Base-by-base conservation (phyloP, 2,888 invertebrate genomes). In the Drosophila conformis region DNA sequence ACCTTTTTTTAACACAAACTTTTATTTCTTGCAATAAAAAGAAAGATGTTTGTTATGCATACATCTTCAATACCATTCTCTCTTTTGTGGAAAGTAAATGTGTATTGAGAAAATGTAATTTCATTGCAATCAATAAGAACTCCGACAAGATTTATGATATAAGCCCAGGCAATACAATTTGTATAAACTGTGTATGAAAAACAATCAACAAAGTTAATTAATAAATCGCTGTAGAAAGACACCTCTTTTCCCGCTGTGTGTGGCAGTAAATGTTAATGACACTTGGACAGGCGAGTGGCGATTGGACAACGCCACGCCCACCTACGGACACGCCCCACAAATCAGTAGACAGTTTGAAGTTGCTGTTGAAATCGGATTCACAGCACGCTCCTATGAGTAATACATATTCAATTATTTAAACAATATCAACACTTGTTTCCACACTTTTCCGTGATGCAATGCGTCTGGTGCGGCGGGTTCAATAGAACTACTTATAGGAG, bases 261-360 rank as follows among this genome's bases (percentile, higher is more conserved):
- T 18, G 36, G n/a, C 25, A 35, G 33, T 31, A n/a, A 38, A 31
- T 68, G 56, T 10, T 69, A 69, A 74, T 46, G 69, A 35, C 64
- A 58, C 11, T 61, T 53, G 49, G n/a, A n/a, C 74, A 69, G 69
- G 74, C 74, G 15, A 74, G 52, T 46, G 51, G 25, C 54, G 63
- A 36, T 58, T 40, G 18, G 10, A 11, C 10, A 15, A 4, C 1
- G 54, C 33, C 61, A 58, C 69, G 71, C 69, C 65, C 36, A 60
- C 18, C 13, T 4, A 2, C 35, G 21, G 21, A 10, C 49, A 64
- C 61, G 58, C 65, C 75, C 31, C 33, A 25, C 10, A 51, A 70
- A 52, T 68, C 63, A 60, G 49, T 54, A 48, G 51, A 36, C 54
- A 53, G 48, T 33, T 33, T 11, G 7, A 40, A 56, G n/a, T 59